phyloP scores from a whole-genome alignment of 1,140 invertebrate species.

The Zaprionus inermis region DNA sequence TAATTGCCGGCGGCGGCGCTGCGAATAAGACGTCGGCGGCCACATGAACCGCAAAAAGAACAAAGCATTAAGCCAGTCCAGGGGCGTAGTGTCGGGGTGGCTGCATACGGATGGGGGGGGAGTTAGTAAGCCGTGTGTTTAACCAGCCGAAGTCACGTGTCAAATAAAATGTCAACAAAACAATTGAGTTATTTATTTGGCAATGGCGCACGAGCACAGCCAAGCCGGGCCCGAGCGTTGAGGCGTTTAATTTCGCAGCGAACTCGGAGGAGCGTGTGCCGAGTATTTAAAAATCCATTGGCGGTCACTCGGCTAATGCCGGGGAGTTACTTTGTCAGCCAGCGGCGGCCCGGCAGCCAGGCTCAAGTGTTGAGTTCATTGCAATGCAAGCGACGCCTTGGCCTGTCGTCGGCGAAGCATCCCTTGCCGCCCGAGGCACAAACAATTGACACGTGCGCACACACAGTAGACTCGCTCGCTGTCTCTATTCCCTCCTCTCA shows the following conservation, averaged over 20 bases:
- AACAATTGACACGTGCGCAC: conserved; percentile 72
- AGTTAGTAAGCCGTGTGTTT: conserved; percentile 56
- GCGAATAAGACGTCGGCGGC: conserved; percentile 46
- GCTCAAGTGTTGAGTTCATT: conserved; percentile 79
- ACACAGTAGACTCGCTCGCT: conserved; percentile 8
- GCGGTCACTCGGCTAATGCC: conserved; percentile 73
- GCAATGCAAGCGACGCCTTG: conserved; percentile 63
- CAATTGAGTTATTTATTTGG: conserved; percentile 82
- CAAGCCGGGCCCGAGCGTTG: conserved; percentile 19
- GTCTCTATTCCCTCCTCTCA: background rate
- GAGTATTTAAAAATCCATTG: conserved; percentile 82
- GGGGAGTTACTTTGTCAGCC: conserved; percentile 76
- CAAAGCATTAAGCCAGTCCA: conserved; percentile 66
- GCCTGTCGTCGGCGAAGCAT: conserved; percentile 16
- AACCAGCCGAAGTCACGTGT: conserved; percentile 81
- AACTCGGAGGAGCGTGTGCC: conserved; percentile 51
- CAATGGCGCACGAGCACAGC: conserved; percentile 36
- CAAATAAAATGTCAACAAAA: conserved; percentile 83
- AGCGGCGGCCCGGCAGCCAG: conserved; percentile 4
- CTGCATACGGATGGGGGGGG: conserved; percentile 18
- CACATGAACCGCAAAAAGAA: conserved; percentile 83
- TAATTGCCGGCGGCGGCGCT: conserved; percentile 66
- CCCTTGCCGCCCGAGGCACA: conserved; percentile 19
- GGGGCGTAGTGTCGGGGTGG: background rate
- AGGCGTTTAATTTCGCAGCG: conserved; percentile 67